Evolutionary conservation across 2,113 vertebrate genomes (phyloP), one percentile per base, ranked within the genome.

Genomic region (Edolisoma coerulescens): DNA sequence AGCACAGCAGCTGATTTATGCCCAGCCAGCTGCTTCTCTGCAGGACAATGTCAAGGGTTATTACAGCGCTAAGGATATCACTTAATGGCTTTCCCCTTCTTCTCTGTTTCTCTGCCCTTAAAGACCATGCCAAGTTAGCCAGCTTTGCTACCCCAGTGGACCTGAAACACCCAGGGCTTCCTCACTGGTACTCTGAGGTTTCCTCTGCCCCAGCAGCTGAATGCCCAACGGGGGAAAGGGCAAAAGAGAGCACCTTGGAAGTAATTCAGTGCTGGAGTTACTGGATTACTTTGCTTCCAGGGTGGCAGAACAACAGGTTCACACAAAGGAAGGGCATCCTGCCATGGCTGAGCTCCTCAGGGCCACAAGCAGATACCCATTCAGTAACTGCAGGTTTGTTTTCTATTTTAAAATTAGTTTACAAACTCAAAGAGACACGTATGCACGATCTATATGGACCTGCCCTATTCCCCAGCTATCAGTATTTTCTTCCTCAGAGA

Each of bases 1-100:
- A 96, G 87, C 95, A 96, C 81, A 63, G 90, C 88, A 87, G 88
- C 73, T 91, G 95, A 97, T 96, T 96, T 97, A 96, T 84, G 68
- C 80, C 84, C 92, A 92, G 89, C 90, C 95, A 94, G 93, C 90
- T 93, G 89, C 92, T 93, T 74, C 93, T 80, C 86, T 84, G 86
- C n/a, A 90, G 89, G 77, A 75, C 96, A 88, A 90, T 7, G 79
- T 89, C 90, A 95, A 47, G 84, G 87, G 84, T 95, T 95, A 91
- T 84, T 90, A 78, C 74, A 91, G 71, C 47, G 81, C 69, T 83
- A 44, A 91, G 87, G 94, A 42, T 83, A 92, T 68, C 71, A 50
- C 57, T 85, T 64, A 47, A 79, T 87, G 70, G 68, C 89, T 87
- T 60, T 63, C 13, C 27, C 47, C 53, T 32, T 42, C 78, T 90